These are phyloP conservation scores for Morpho achilles DNA, from an alignment of 2,888 invertebrate genomes.

Conservation along the genomic window DNA sequence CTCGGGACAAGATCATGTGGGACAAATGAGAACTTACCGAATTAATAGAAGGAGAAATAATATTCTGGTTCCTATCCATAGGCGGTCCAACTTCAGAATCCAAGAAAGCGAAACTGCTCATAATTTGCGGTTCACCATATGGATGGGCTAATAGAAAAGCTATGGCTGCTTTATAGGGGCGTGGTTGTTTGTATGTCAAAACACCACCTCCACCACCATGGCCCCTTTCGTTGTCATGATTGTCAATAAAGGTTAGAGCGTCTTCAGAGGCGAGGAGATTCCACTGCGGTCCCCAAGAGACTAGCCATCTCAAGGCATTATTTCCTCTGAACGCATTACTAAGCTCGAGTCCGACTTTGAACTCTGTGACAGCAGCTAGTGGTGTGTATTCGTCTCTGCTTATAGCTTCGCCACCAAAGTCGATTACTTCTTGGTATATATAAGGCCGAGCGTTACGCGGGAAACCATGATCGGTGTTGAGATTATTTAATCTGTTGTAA, in stretches of 20 bases:
- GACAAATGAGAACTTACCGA: conserved; percentile 43
- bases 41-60: conserved; percentile 82
- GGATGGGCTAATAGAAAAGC: conserved; percentile 85
- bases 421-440: conserved; percentile 88
- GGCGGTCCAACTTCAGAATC: conserved; percentile 84
- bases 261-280: conserved; percentile 73
- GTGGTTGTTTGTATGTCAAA: conserved; percentile 81
- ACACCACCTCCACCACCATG: conserved; percentile 77
- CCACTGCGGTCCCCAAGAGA: conserved; percentile 82
- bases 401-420: conserved; percentile 77
- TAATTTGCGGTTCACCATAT: conserved; percentile 79
- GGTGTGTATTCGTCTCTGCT: conserved; percentile 75
- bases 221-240: conserved; percentile 90
- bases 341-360: conserved; percentile 69
- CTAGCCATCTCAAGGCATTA: conserved; percentile 81
- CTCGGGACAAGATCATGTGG: no score
- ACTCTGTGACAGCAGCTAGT: conserved; percentile 84
- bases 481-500: conserved; percentile 78
- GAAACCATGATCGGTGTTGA: conserved; percentile 82
- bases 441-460: conserved; percentile 81
- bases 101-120: conserved; percentile 90
- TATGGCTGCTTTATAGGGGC: conserved; percentile 86
- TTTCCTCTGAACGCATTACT: conserved; percentile 56
- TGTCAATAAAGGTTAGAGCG: conserved; percentile 87
- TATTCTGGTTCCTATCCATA: conserved; percentile 77